phyloP scores from a whole-genome alignment of 2,888 invertebrate species.

The Stictocephala bisonia region DNA sequence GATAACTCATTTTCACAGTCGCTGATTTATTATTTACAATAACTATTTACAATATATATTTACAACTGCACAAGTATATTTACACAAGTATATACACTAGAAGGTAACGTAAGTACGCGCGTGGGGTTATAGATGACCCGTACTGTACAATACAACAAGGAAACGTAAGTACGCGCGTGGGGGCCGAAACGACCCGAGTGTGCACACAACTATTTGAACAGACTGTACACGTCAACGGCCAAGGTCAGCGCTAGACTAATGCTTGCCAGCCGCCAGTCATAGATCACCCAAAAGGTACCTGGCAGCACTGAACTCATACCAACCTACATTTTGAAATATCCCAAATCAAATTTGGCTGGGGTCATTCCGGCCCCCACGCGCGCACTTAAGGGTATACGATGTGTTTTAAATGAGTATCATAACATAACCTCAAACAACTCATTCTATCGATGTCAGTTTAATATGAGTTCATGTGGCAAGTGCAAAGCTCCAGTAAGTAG shows the following conservation, averaged over 20 bases:
- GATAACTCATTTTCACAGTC: neutral
- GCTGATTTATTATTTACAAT: constrained; percentile 1
- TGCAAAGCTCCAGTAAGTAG: too few relatives aligned
- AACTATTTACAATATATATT: too few relatives aligned
- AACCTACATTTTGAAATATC: neutral
- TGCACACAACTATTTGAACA: neutral
- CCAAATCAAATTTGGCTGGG: neutral
- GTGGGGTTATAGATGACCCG: too few relatives aligned
- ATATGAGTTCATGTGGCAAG: too few relatives aligned
- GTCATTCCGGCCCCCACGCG: neutral
- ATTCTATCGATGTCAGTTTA: too few relatives aligned
- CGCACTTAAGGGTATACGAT: too few relatives aligned
- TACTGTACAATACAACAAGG: neutral
- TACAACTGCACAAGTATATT: too few relatives aligned
- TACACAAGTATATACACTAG: too few relatives aligned
- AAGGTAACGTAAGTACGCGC: too few relatives aligned
- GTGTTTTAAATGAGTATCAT: too few relatives aligned
- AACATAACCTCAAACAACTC: too few relatives aligned
- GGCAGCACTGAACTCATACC: neutral
- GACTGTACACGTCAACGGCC: neutral
- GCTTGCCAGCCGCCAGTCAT: too few relatives aligned
- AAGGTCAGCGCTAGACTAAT: neutral
- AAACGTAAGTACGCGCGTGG: neutral
- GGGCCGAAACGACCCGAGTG: neutral
- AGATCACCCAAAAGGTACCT: neutral